phyloP scores from a whole-genome alignment of 2,797 vertebrate species.

The Sternotherus odoratus region DNA sequence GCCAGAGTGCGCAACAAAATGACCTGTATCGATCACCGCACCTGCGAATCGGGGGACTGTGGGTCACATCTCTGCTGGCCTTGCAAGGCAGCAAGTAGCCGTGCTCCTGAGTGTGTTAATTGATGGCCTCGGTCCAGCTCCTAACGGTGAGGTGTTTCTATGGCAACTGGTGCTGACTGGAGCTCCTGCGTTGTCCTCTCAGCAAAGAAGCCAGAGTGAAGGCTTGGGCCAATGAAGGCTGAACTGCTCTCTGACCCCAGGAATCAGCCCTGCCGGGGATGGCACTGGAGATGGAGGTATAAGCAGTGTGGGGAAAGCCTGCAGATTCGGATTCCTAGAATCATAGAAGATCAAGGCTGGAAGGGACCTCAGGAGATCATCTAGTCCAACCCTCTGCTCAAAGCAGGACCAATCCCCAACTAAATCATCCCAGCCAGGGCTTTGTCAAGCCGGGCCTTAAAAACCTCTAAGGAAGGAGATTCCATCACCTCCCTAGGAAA shows the following conservation, averaged over 20 bases:
- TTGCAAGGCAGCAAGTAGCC: neutral
- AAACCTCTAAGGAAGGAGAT: too few relatives aligned
- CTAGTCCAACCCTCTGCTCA: neutral
- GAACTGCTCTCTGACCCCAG: neutral
- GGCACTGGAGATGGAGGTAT: neutral
- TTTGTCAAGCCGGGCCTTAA: too few relatives aligned
- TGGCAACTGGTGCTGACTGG: neutral
- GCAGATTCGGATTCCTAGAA: neutral
- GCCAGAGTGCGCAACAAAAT: fast-evolving
- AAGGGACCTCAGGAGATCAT: too few relatives aligned
- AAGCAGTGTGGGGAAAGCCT: neutral
- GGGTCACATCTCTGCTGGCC: neutral
- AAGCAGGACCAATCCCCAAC: too few relatives aligned
- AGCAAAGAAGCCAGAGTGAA: neutral
- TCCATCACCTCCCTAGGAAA: too few relatives aligned
- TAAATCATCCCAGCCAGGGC: too few relatives aligned
- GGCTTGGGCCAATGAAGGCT: neutral
- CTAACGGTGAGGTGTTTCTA: neutral
- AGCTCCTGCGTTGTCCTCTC: neutral
- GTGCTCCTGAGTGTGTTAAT: fast-evolving
- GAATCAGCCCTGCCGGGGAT: neutral
- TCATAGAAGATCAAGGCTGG: too few relatives aligned
- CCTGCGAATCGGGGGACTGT: neutral
- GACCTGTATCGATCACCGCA: neutral
- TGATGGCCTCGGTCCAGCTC: neutral